Conservation (phyloP, 2,888 invertebrate genomes). For the Bruchidius siliquastri region DNA sequence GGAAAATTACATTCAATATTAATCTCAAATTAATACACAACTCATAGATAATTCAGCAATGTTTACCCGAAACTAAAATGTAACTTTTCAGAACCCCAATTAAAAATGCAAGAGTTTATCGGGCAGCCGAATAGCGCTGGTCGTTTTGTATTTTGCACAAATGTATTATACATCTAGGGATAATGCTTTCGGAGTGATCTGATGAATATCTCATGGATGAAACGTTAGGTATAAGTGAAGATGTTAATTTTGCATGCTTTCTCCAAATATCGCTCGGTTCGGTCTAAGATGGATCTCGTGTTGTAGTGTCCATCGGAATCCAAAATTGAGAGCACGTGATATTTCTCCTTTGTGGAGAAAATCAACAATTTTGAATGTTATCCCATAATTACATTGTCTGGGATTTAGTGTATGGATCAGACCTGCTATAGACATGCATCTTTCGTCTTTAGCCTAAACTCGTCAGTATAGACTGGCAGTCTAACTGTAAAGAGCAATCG, state of each 20-base stretch:
- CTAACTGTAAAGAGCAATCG: too few relatives aligned
- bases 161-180: background rate
- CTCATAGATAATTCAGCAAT: background rate
- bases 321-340: too few relatives aligned
- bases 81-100: background rate
- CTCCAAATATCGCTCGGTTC: background rate
- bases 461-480: too few relatives aligned
- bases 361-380: too few relatives aligned
- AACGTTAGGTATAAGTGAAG: background rate
- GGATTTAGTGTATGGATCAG: too few relatives aligned
- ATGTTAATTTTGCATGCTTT: background rate
- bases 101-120: background rate
- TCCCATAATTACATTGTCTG: too few relatives aligned
- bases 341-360: too few relatives aligned
- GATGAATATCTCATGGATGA: background rate
- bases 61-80: background rate
- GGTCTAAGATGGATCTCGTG: too few relatives aligned
- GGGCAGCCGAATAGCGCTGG: background rate
- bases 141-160: background rate
- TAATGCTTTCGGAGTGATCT: background rate
- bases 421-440: too few relatives aligned
- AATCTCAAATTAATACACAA: background rate
- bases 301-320: too few relatives aligned
- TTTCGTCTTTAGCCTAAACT: too few relatives aligned
- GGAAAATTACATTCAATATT: background rate